Evolutionary conservation across 2,113 vertebrate genomes (phyloP).

Genomic region (Neotragus moschatus): DNA sequence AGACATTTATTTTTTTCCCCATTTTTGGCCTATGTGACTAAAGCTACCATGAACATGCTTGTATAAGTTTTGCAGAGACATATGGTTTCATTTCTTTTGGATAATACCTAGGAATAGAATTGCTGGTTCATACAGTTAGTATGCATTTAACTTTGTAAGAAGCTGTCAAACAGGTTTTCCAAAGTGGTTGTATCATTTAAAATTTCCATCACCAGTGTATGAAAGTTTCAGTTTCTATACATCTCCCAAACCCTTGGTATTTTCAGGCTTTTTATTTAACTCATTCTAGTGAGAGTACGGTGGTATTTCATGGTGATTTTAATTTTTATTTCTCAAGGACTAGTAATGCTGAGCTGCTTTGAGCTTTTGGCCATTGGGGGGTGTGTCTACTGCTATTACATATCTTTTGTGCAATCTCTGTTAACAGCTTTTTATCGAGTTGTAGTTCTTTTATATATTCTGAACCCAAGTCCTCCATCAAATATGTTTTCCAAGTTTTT

Average conservation of each 20-base stretch:
- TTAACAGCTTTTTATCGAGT: not conserved
- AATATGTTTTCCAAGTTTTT: not conserved
- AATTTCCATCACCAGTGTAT: not conserved
- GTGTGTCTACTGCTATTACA: not conserved
- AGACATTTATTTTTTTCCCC: not conserved
- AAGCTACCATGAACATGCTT: not conserved
- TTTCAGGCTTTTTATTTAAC: not conserved
- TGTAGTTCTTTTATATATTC: not conserved
- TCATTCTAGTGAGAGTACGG: not conserved
- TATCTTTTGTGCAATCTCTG: not conserved
- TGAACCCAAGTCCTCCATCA: not conserved
- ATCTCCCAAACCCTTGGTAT: not conserved
- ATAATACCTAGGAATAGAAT: not conserved
- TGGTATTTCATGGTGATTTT: not conserved
- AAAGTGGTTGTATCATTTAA: not conserved
- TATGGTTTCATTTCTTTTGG: not conserved
- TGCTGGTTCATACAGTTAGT: not conserved
- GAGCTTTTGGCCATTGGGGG: not conserved
- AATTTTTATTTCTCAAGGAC: not conserved
- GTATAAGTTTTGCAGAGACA: not conserved
- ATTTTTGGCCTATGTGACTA: not conserved
- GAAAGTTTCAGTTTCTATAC: not conserved
- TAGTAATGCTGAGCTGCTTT: not conserved
- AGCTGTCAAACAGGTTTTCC: not conserved
- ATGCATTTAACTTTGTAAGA: not conserved